Base-by-base conservation (phyloP, 2,113 vertebrate genomes). In the Myiozetetes cayanensis region DNA sequence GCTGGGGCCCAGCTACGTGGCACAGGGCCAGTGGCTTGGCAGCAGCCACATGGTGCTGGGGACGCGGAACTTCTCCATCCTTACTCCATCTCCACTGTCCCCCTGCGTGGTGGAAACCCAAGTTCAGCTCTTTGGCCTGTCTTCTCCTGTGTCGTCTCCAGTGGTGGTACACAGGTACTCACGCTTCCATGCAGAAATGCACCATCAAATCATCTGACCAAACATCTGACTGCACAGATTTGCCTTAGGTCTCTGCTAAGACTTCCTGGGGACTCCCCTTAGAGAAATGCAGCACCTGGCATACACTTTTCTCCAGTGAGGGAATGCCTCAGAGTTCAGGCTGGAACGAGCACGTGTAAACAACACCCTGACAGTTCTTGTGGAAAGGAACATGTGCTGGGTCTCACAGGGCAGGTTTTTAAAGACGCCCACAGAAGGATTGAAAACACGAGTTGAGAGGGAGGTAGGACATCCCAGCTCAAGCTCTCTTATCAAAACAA, bases 81-180 rank as follows among this genome's bases (percentile, higher is more conserved):
- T 73, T 85, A 33, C 44, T 52, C 80, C 41, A 65, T 33, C 1
- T 1, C 41, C 58, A 56, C n/a, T 0, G 0, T 10, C 28, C 87
- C 87, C 70, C 58, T 47, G 33, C 1, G 0, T 0, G 4, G 50
- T n/a, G 8, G 31, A 84, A 91, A 71, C 24, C 21, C 2, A 1
- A 49, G 50, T 21, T 71, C 43, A 62, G 0, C 47, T 52, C 68
- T 14, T 39, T 6, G 14, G 28, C 22, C 22, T 52, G n/a, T 39
- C 63, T 61, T n/a, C 30, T 65, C 43, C 25, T 75, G 72, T 25
- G 59, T 52, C 1, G 0, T 41, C 21, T 50, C 82, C 65, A 50
- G 55, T 0, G 0, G 30, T 13, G 0, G 33, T 13, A 47, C 33
- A 12, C n/a, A 12, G 33, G 33, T 18, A 18, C 28, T 27, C 0